Evolutionary conservation across 2,888 invertebrate genomes (phyloP), one percentile per base, ranked within the genome.

Genomic region (Agelastica alni): DNA sequence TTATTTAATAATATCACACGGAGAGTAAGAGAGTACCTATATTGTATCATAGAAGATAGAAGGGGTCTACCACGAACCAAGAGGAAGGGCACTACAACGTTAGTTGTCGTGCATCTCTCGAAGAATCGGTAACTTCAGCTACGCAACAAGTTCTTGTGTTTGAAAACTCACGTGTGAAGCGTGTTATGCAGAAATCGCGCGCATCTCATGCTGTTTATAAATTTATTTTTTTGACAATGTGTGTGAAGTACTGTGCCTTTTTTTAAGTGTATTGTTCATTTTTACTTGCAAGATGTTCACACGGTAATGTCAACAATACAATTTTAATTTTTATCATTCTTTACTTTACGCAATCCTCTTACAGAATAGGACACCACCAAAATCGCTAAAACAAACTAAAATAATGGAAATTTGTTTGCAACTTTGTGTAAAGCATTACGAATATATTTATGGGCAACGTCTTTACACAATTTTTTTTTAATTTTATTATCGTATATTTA

Each of bases 41-140:
- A 58, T 48, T 58, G 61, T 57, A 61, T 62, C 56, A 61, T 51
- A 51, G 47, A 41, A 49, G 56, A 70, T 73, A 72, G 72, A 69
- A 73, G 72, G 72, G 72, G 73, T 68, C 71, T 63, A 69, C 66
- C 67, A 67, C 66, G 64, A 67, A 69, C 65, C 67, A 70, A 70
- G 70, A 73, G 71, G 71, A 71, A 70, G 70, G 66, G 67, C 62
- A 63, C 59, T 49, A 26, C 53, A 60, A 64, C 61, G 67, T 70
- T 68, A 70, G 71, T 70, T 67, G 68, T 53, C 60, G 66, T 60
- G 64, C 59, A 70, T 65, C 69, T 67, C 65, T 67, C 70, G 69
- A 67, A 65, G 66, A 64, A 62, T 70, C 68, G 68, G 66, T 67
- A 67, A 47, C 65, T 66, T 56, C 60, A 63, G 64, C 67, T 62